Evolutionary conservation across 1,140 invertebrate genomes (phyloP).

Genomic region (Gonatopus flavifemur): DNA sequence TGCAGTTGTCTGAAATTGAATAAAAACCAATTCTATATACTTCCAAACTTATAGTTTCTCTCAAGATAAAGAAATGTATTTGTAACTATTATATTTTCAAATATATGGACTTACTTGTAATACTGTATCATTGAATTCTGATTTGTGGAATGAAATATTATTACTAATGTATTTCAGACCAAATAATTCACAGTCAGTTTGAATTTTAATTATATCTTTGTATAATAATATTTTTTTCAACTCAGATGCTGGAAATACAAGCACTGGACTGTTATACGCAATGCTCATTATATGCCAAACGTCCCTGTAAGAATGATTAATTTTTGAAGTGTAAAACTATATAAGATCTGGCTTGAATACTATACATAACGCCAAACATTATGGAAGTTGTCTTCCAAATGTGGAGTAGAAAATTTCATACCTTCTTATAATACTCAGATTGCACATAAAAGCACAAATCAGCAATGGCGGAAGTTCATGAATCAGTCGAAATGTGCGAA

Average conservation of each 20-base stretch:
- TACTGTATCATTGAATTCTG: conserved; percentile 26
- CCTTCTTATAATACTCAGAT: conserved; percentile 58
- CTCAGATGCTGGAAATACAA: conserved; percentile 51
- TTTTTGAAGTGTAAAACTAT: conserved; percentile 48
- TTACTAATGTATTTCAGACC: conserved; percentile 26
- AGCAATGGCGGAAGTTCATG: conserved; percentile 55
- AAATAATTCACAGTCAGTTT: conserved; percentile 39
- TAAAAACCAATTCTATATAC: conserved; percentile 6
- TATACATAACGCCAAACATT: too few relatives aligned
- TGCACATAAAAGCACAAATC: conserved; percentile 50
- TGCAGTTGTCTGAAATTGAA: conserved; percentile 32
- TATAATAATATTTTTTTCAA: conserved; percentile 44
- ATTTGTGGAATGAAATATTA: conserved; percentile 43
- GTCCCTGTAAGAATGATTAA: too few relatives aligned
- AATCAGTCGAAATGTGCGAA: conserved; percentile 51
- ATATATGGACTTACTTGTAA: conserved; percentile 27
- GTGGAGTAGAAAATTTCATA: too few relatives aligned
- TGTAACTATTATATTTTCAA: background rate
- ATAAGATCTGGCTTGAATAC: too few relatives aligned
- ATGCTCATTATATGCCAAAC: conserved; percentile 57
- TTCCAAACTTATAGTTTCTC: too few relatives aligned
- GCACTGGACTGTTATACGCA: conserved; percentile 60
- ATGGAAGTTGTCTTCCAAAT: too few relatives aligned
- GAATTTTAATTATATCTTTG: conserved; percentile 30
- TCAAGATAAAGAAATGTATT: background rate